Evolutionary conservation across 2,797 vertebrate species (phyloP), one percentile per base, ranked within the genome.

Genomic region (Rhodeus uyekii): DNA sequence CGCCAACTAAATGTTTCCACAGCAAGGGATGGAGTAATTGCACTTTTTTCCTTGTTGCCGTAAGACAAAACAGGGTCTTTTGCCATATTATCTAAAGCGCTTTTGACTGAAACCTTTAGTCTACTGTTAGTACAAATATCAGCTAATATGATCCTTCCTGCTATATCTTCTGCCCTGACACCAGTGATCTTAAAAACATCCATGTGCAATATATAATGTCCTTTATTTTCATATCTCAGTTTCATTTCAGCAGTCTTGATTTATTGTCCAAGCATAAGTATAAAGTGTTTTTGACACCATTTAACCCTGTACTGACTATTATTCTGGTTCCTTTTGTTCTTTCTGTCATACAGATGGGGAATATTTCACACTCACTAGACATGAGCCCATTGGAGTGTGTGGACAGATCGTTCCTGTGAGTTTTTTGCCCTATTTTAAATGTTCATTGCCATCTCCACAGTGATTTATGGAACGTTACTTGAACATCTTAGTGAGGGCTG

Each of bases 361-460:
- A 89, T 99, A 96, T 94, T 96, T 99, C 91, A 96, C 98, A 34
- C 98, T 99, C 92, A 99, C 98, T 90, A 96, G 96, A 93, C 95
- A 97, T 32, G 98, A 99, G 92, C 98, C 98, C 87, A 97, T 99
- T 14, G 98, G 98, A 89, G 98, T 99, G 86, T 99, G 98, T 89
- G 98, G 98, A 96, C 98, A 99, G 95, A 99, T 99, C 94, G 96
- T 99, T 91, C 98, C 98, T 65, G 98, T 99, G 92, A 99, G 98
- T 96, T 90, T 91, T 90, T 96, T 96, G 89, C 94, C 92, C 46
- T 89, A 95, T 93, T 88, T 89, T 91, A 8, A 34, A 3, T 24
- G 19, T 24, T 63, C 10, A 1, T 44, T 89, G 90, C 75, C 83
- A 27, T 16, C 7, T 16, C 29, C 5, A 50, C 80, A 84, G 36